phyloP scores from a whole-genome alignment of 2,888 invertebrate genomes.

The Masnerella sp. region DNA sequence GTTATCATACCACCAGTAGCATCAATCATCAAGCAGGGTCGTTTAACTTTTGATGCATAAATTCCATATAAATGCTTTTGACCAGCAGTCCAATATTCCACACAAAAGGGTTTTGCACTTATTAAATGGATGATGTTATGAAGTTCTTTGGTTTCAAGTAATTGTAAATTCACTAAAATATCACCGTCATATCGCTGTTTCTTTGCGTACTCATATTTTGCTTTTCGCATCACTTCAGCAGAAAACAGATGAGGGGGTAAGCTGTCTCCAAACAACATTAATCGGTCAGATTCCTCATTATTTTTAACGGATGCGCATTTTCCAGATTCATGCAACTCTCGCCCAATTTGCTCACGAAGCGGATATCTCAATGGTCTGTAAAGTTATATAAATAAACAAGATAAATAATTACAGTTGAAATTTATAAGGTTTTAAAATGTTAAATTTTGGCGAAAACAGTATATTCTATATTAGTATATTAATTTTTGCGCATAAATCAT shows the following conservation, averaged over 20 bases:
- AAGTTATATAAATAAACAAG: neutral
- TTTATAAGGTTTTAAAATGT: no score
- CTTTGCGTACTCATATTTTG: conserved; percentile 6
- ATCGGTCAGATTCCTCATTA: conserved; percentile 18
- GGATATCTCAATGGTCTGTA: conserved; percentile 23
- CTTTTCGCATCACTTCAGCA: conserved; percentile 4
- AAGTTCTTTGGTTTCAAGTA: conserved; percentile 11
- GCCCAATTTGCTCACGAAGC: conserved; percentile 1
- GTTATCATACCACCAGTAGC: conserved; percentile 16
- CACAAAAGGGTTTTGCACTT: conserved; percentile 1
- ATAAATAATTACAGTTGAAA: conserved; percentile 1
- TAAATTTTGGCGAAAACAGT: neutral
- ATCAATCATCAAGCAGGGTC: conserved; percentile 4
- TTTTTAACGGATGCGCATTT: conserved; percentile 9
- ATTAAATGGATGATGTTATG: conserved; percentile 25
- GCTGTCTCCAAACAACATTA: conserved; percentile 25
- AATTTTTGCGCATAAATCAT: no score
- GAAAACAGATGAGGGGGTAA: conserved; percentile 18
- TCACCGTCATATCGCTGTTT: conserved; percentile 9
- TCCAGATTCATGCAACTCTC: conserved; percentile 6
- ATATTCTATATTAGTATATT: neutral
- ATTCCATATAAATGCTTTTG: conserved; percentile 33
- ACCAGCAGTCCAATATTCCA: conserved; percentile 17
- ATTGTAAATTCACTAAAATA: conserved; percentile 1
- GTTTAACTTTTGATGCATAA: conserved; percentile 9